Percentiles rank a stretch among this genome's conserved stretches.
These are phyloP conservation scores for Ameiurus melas DNA, from an alignment of 2,113 vertebrate species.

Conservation along the genomic window DNA sequence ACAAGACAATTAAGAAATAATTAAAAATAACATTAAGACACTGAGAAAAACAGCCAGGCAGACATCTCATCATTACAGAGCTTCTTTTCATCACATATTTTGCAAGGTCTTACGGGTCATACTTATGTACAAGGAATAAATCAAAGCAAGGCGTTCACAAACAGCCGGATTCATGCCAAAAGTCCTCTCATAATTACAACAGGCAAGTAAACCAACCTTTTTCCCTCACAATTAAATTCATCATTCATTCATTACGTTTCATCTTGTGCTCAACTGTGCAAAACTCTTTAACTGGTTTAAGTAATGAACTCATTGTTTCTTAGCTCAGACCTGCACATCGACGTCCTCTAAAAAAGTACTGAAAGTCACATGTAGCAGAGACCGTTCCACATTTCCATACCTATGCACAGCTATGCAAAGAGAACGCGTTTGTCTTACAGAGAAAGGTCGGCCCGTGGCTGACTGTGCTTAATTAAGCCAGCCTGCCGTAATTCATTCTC, in stretches of 20 bases:
- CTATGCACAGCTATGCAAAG: slow-evolving; percentile 28
- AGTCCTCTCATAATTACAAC: background rate
- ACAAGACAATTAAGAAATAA: slow-evolving; percentile 71
- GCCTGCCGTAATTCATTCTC: slow-evolving; percentile 45
- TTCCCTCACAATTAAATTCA: background rate
- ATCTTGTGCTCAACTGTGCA: slow-evolving; percentile 19
- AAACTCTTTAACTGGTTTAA: slow-evolving; percentile 16
- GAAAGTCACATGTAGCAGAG: slow-evolving; percentile 64
- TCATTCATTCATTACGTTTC: background rate
- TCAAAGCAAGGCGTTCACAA: background rate
- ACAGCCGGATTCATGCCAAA: background rate
- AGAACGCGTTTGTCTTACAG: slow-evolving; percentile 58
- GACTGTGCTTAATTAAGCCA: slow-evolving; percentile 66
- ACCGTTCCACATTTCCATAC: slow-evolving; percentile 48
- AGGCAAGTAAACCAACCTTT: background rate
- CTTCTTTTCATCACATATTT: slow-evolving; percentile 8
- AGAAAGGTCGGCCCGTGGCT: slow-evolving; percentile 57
- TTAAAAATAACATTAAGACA: slow-evolving; percentile 64
- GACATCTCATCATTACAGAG: slow-evolving; percentile 25
- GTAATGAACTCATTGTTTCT: slow-evolving; percentile 25
- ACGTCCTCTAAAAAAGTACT: slow-evolving; percentile 62
- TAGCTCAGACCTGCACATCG: slow-evolving; percentile 36
- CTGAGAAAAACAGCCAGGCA: slow-evolving; percentile 50
- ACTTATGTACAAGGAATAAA: background rate
- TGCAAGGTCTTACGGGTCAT: background rate